These are phyloP conservation scores for Grammomys dolichurus DNA, from an alignment of 2,113 vertebrate species.

Conservation along the genomic window DNA sequence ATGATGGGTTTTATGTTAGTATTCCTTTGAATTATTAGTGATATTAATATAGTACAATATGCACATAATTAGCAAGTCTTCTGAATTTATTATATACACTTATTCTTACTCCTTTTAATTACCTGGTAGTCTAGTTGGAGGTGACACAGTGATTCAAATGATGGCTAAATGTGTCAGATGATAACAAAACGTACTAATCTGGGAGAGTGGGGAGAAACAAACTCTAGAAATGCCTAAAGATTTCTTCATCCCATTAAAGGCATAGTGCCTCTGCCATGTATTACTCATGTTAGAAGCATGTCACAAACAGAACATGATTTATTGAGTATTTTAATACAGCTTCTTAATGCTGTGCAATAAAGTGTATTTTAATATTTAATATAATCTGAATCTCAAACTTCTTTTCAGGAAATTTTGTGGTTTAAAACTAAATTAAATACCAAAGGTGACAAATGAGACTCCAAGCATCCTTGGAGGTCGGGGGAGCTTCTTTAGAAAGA, in stretches of 20 bases:
- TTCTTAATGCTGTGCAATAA: constrained; percentile 75
- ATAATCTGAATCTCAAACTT: constrained; percentile 67
- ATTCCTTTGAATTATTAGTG: constrained; percentile 75
- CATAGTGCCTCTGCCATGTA: constrained; percentile 66
- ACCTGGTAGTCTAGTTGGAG: constrained; percentile 48
- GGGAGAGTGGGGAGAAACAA: constrained; percentile 9
- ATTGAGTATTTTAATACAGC: constrained; percentile 71
- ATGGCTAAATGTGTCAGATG: constrained; percentile 37
- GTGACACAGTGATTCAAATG: constrained; percentile 36
- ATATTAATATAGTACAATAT: constrained; percentile 71
- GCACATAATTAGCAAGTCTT: constrained; percentile 77
- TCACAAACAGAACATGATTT: constrained; percentile 76
- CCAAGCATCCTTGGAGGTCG: neutral
- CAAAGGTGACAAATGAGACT: constrained; percentile 22
- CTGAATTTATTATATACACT: constrained; percentile 70
- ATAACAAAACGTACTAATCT: constrained; percentile 50
- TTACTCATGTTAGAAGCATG: constrained; percentile 74
- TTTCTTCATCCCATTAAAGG: constrained; percentile 60
- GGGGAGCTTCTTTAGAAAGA: neutral
- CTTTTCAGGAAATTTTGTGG: constrained; percentile 49
- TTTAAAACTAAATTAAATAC: constrained; percentile 74
- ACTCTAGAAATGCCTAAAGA: constrained; percentile 26
- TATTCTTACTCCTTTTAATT: constrained; percentile 76
- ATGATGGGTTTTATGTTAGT: constrained; percentile 62
- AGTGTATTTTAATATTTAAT: constrained; percentile 79